Evolutionary conservation across 2,797 vertebrate genomes (phyloP).

Genomic region (Mus minutoides): DNA sequence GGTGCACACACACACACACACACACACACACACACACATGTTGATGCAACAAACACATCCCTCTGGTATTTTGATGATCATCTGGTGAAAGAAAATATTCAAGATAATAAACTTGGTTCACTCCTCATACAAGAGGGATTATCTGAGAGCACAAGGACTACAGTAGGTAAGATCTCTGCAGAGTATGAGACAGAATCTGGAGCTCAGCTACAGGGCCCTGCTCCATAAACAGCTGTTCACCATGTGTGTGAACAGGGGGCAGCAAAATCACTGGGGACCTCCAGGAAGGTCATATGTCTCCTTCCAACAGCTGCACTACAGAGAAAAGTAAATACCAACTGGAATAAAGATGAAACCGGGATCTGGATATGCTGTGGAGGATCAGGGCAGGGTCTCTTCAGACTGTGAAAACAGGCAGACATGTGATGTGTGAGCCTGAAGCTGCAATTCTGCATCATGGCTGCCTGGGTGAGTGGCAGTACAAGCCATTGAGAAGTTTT

Average conservation of each 20-base stretch:
- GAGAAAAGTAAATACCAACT: background rate
- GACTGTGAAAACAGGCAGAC: background rate
- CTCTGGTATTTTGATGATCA: background rate
- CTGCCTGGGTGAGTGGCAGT: background rate
- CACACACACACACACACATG: background rate
- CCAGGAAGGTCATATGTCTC: background rate
- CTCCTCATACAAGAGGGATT: background rate
- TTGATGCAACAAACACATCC: background rate
- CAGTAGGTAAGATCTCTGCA: background rate
- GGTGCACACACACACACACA: background rate
- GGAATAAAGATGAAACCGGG: background rate
- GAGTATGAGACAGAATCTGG: background rate
- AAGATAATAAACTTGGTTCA: background rate
- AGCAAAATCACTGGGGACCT: background rate
- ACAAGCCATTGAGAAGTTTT: background rate
- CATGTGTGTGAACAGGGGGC: background rate
- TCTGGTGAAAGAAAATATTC: background rate
- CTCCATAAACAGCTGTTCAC: background rate
- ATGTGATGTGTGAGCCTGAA: background rate
- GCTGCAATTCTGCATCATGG: background rate
- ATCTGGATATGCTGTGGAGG: background rate
- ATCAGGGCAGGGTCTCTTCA: background rate
- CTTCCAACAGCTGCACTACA: background rate
- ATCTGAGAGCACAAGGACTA: background rate
- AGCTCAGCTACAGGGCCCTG: background rate